Base-by-base conservation (phyloP, 2,888 invertebrate species). In the Myopa tessellatipennis region DNA sequence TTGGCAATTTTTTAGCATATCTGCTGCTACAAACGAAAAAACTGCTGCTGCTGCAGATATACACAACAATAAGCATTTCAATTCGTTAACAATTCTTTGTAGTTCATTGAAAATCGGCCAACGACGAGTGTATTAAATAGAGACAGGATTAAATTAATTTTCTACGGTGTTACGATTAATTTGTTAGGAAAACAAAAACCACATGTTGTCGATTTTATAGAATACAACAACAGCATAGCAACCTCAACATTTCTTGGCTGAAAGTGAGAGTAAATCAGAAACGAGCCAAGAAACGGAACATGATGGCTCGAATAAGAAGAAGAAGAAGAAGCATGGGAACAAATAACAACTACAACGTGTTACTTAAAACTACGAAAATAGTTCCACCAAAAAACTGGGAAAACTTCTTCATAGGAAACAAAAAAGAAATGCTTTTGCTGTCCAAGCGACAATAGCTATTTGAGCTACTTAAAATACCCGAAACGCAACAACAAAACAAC, bases 181-280 rank as follows among this genome's bases (percentile, higher is more conserved):
- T 45, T 45, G 26, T 4, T 3, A 45, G 45, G 1, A 10, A 45
- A 45, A 10, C 7, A 45, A 45, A 45, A 45, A 6, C 7, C 6
- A 45, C 7, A 8, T 8, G 45, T 45, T 45, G 45, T 10, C 6
- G 45, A 45, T 45, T 45, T 8, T 45, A 45, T 10, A 12, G 45
- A 26, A 63, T n/a, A 26, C 26, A 45, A 45, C 45, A 45, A 45
- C 10, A 45, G 1, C 10, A 3, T 10, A 45, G 10, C 7, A 45
- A 45, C 45, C 6, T 14, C 52, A 50, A 69, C 26, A 50, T 45
- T 69, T 69, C 45, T 73, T 3, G 61, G 61, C 50, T 61, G 73
- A 73, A 73, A 73, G 73, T 73, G 73, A 73, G 73, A 73, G 73
- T 73, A 63, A 63, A 73, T 14, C n/a, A 50, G 45, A 69, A 26